A percentile compares a stretch with the other conserved stretches of the same genome.
Evolutionary conservation across 2,888 invertebrate genomes (phyloP).

Genomic region (Hypercompe scribonia): DNA sequence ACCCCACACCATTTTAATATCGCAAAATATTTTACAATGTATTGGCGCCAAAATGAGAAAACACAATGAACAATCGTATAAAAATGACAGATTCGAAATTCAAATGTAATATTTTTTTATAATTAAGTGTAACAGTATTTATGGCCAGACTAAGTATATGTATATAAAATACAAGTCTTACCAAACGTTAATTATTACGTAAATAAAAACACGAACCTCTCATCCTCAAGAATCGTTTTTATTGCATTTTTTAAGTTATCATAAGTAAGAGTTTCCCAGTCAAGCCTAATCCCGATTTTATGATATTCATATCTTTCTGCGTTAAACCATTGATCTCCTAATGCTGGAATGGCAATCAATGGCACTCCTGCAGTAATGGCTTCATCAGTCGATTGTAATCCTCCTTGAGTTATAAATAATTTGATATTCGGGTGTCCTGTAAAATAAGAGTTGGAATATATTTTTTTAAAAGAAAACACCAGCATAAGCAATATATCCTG

Average conservation of each 20-base stretch:
- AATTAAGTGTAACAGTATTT: too few relatives aligned
- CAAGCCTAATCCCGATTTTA: conserved; percentile 63
- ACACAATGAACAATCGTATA: too few relatives aligned
- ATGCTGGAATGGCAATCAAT: conserved; percentile 71
- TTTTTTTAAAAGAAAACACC: too few relatives aligned
- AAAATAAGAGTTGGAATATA: too few relatives aligned
- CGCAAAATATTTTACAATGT: too few relatives aligned
- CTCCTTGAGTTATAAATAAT: conserved; percentile 74
- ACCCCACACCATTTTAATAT: too few relatives aligned
- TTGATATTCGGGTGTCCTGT: conserved; percentile 78
- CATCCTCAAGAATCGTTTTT: conserved; percentile 45
- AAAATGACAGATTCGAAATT: too few relatives aligned
- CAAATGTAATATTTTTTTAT: too few relatives aligned
- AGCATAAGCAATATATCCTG: too few relatives aligned
- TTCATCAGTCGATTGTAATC: conserved; percentile 76
- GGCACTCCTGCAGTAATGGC: conserved; percentile 72
- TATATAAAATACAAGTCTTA: fast-evolving
- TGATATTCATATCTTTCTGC: conserved; percentile 59
- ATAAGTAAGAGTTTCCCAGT: conserved; percentile 57
- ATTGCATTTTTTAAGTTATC: conserved; percentile 53
- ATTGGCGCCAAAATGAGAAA: too few relatives aligned
- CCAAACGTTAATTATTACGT: conserved; percentile 19
- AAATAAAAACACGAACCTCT: too few relatives aligned
- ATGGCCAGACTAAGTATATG: too few relatives aligned
- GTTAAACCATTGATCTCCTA: conserved; percentile 74